Base-by-base conservation (phyloP, 2,888 invertebrate species). In the Philopedon plagiatum region DNA sequence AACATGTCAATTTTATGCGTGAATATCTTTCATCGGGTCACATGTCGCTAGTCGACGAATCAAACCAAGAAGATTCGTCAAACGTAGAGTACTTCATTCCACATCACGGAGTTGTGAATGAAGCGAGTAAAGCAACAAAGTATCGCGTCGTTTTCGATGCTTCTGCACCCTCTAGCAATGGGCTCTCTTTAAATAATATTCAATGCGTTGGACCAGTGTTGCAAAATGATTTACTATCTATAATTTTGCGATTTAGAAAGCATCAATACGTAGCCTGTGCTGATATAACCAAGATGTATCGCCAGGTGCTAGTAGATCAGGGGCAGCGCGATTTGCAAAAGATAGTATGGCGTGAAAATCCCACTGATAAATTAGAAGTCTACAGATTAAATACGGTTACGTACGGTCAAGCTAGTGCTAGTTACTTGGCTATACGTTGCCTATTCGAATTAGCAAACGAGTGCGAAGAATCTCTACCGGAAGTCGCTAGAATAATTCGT, bases 401-500 rank as follows among this genome's bases (percentile, higher is more conserved):
- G 15, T 62, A 54, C 9, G 51, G 51, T 4, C 64, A 64, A 11
- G 64, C 46, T 1, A 37, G 54, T 26, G 51, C 64, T 8, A 62
- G 62, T 15, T 62, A 29, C 23, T 32, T 62, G 15, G 62, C 64
- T 5, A 54, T 64, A 15, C 54, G 64, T 23, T 64, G 64, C 13
- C 19, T 56, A 61, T 71, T 64, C 58, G 26, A 62, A 18, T 32
- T 44, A 32, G 46, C 62, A 21, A 46, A 44, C 18, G 62, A 62
- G 23, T 62, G 71, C 11, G 65, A 62, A 3, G 66, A 68, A 9
- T 58, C 56, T 11, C 54, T 61, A 15, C 71, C 68, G 2, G 64
- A 61, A 4, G 54, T 63, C 7, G 62, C 72, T 9, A 34, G 56
- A 13, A 61, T 68, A 0, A 54, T 75, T 15, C 19, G 65, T 39